Evolutionary conservation across 2,888 invertebrate species (phyloP), one percentile per base, ranked within the genome.

Genomic region (Aromia moschata): DNA sequence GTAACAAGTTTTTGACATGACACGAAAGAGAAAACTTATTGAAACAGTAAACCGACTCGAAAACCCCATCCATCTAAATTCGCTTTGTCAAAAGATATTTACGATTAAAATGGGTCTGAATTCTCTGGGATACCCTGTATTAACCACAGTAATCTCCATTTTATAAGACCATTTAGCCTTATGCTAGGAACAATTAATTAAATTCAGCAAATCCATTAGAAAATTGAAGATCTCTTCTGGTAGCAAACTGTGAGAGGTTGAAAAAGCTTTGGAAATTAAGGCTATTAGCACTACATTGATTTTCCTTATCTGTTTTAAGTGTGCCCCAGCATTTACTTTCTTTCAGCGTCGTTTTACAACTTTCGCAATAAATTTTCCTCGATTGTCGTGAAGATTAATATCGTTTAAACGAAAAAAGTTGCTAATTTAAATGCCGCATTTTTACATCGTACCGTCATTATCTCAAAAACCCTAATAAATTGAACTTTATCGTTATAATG

Each of bases 261-360:
- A 18, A 38, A 25, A 41, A 41, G 52, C 41, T 52, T 31, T 31
- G 14, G 40, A 65, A 65, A 65, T 63, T 63, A 65, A 63, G 40
- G 65, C 65, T 60, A 65, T 65, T 65, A 65, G 56, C 56, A 56
- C 58, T 54, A 52, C 62, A 65, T 62, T 56, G 65, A 65, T 62
- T 65, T 65, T 58, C 43, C 62, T 65, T 65, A 65, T 65, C 65
- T 31, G 37, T 31, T 30, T 44, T 51, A 36, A 57, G 44, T 37
- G 17, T 31, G 25, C 43, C 18, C 30, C 56, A 40, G 41, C 56
- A 17, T 56, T 40, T 41, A 49, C 41, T 25, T 56, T 40, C 55
- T 38, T 45, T 56, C 46, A 45, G 14, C 46, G 38, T 30, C 38
- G 11, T 20, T 49, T 49, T 49, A 38, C 25, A 49, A 49, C 49